Evolutionary conservation across 2,888 invertebrate species (phyloP).

Genomic region (Psylliodes chrysocephalus): DNA sequence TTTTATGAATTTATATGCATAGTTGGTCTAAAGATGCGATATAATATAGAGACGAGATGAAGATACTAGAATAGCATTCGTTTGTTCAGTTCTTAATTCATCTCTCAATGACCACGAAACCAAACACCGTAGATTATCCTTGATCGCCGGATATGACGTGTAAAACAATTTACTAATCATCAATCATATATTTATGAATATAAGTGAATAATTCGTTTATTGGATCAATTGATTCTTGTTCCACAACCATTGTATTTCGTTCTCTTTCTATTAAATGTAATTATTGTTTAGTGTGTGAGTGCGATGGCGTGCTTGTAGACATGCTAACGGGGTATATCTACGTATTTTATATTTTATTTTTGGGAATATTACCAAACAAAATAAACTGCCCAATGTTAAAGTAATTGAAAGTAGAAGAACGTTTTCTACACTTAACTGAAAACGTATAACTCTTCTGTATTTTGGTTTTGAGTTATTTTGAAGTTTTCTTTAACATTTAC

Average conservation of each 20-base stretch:
- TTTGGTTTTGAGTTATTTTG: no score
- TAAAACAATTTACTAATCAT: constrained; percentile 65
- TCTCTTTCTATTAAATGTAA: constrained; percentile 46
- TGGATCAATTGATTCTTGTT: constrained; percentile 60
- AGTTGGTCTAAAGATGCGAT: no score
- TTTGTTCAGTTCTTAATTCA: constrained; percentile 30
- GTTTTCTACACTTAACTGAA: no score
- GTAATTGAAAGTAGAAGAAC: no score
- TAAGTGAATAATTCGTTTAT: constrained; percentile 62
- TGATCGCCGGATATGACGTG: constrained; percentile 62
- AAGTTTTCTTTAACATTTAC: no score
- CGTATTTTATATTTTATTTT: no score
- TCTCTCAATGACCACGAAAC: constrained; percentile 32
- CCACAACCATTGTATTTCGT: constrained; percentile 51
- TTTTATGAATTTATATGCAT: no score
- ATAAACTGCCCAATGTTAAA: no score
- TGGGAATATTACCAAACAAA: no score
- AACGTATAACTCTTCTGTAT: no score
- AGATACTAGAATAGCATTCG: background rate
- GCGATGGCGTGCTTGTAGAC: background rate
- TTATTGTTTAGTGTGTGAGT: constrained; percentile 28
- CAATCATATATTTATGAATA: constrained; percentile 65
- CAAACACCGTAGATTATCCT: constrained; percentile 36
- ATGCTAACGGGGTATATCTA: no score
- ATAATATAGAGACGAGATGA: no score